phyloP scores from a whole-genome alignment of 2,797 vertebrate species.

The Spea hammondii region DNA sequence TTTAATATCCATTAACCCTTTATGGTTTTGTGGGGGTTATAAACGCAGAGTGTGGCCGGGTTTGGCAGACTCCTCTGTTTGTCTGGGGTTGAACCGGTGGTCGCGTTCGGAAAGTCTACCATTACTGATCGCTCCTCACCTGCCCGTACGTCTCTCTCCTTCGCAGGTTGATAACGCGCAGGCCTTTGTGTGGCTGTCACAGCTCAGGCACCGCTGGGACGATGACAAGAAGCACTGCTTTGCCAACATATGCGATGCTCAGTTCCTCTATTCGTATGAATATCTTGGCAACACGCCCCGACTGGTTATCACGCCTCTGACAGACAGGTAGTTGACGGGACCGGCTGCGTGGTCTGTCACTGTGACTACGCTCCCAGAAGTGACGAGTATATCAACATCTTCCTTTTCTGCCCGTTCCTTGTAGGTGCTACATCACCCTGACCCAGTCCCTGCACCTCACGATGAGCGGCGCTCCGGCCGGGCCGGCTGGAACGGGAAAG shows the following conservation, averaged over 20 bases:
- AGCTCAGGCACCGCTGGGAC: slow-evolving; percentile 89
- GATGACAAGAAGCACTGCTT: slow-evolving; percentile 86
- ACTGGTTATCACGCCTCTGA: slow-evolving; percentile 93
- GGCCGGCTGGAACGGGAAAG: slow-evolving; percentile 93
- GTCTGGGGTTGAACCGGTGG: background rate
- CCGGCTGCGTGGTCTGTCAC: background rate
- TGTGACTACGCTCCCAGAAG: background rate
- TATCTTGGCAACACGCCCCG: slow-evolving; percentile 95
- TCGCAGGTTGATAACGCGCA: slow-evolving; percentile 86
- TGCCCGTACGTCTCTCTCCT: background rate
- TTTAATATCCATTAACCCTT: no score
- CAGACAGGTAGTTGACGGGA: slow-evolving; percentile 78
- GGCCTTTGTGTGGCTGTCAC: slow-evolving; percentile 92
- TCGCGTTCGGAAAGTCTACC: background rate
- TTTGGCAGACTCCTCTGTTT: no score
- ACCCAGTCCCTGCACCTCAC: slow-evolving; percentile 92
- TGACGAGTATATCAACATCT: background rate
- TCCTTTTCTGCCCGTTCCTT: background rate
- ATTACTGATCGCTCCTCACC: background rate
- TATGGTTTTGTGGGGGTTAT: no score
- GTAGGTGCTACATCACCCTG: slow-evolving; percentile 93
- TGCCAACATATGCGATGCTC: slow-evolving; percentile 92
- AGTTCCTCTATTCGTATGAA: slow-evolving; percentile 91
- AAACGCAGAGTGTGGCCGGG: no score
- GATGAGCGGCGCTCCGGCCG: slow-evolving; percentile 91